These are phyloP conservation scores for Helleia helle DNA, from an alignment of 2,888 invertebrate species.

Conservation along the genomic window DNA sequence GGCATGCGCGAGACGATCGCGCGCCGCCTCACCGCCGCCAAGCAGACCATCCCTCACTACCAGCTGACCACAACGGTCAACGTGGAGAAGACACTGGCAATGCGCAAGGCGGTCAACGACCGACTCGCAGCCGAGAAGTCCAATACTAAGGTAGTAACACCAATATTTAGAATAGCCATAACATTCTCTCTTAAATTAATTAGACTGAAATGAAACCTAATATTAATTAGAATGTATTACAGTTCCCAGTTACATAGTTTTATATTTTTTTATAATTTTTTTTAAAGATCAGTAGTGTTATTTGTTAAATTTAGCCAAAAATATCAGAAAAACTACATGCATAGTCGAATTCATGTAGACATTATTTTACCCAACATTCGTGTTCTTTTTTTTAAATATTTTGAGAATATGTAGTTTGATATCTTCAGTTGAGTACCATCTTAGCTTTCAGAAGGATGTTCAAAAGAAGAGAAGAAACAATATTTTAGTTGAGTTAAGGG, in stretches of 20 bases:
- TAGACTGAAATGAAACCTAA: background rate
- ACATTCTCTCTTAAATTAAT: slow-evolving; percentile 15
- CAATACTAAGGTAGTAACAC: slow-evolving; percentile 77
- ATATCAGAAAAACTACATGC: too few relatives aligned
- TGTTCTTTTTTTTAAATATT: too few relatives aligned
- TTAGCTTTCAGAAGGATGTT: too few relatives aligned
- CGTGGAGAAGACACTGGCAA: slow-evolving; percentile 84
- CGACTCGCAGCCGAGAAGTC: slow-evolving; percentile 81
- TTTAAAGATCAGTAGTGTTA: too few relatives aligned
- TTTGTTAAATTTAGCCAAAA: too few relatives aligned
- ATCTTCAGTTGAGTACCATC: too few relatives aligned
- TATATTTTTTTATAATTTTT: background rate
- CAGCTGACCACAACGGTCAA: slow-evolving; percentile 91
- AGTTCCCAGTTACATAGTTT: background rate
- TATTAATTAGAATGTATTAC: slow-evolving; percentile 3
- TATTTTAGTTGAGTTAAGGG: too few relatives aligned
- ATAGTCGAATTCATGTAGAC: too few relatives aligned
- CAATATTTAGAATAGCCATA: too few relatives aligned
- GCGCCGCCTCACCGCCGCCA: slow-evolving; percentile 89
- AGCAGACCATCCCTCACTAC: slow-evolving; percentile 97
- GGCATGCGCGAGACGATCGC: slow-evolving; percentile 92
- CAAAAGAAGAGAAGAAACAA: too few relatives aligned
- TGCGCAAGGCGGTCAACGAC: slow-evolving; percentile 87
- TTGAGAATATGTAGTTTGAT: too few relatives aligned
- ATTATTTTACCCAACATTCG: too few relatives aligned